Conservation (phyloP, 2,888 invertebrate species). For the Phrixothrix hirtus region DNA sequence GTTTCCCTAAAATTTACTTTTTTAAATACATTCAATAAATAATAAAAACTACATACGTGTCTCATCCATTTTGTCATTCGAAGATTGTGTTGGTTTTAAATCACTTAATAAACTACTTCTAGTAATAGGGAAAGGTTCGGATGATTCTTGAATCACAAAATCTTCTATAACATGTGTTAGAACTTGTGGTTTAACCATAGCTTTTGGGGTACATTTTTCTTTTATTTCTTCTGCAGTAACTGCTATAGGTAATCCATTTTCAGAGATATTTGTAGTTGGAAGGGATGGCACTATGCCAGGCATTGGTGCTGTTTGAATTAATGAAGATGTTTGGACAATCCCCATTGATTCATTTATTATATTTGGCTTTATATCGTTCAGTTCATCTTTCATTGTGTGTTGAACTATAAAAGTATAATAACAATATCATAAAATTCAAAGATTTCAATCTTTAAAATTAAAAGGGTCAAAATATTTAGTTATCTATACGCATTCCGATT, state of each 20-base stretch:
- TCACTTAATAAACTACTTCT: conserved; percentile 52
- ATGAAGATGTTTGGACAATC: conserved; percentile 31
- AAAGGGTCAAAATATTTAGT: too few species aligned
- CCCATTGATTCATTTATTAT: conserved; percentile 29
- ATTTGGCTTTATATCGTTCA: conserved; percentile 34
- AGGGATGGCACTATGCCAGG: conserved; percentile 51
- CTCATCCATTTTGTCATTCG: conserved; percentile 72
- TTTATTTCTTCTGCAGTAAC: conserved; percentile 55
- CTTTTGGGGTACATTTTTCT: conserved; percentile 73
- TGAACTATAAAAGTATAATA: background rate
- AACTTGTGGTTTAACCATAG: conserved; percentile 94
- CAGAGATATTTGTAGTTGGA: conserved; percentile 37
- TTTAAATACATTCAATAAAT: too few species aligned
- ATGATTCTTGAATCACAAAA: conserved; percentile 94
- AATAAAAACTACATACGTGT: conserved; percentile 77
- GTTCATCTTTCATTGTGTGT: conserved; percentile 13
- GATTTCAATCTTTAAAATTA: too few species aligned
- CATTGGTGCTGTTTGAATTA: conserved; percentile 49
- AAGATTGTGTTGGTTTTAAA: conserved; percentile 48
- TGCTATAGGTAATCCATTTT: conserved; percentile 50
- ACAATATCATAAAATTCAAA: too few species aligned
- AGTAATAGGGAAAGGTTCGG: conserved; percentile 87
- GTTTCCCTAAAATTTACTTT: conserved; percentile 63
- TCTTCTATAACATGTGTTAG: conserved; percentile 96
- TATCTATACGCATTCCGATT: too few species aligned